Evolutionary conservation across 2,797 vertebrate genomes (phyloP).

Genomic region (Xerus rutilus): DNA sequence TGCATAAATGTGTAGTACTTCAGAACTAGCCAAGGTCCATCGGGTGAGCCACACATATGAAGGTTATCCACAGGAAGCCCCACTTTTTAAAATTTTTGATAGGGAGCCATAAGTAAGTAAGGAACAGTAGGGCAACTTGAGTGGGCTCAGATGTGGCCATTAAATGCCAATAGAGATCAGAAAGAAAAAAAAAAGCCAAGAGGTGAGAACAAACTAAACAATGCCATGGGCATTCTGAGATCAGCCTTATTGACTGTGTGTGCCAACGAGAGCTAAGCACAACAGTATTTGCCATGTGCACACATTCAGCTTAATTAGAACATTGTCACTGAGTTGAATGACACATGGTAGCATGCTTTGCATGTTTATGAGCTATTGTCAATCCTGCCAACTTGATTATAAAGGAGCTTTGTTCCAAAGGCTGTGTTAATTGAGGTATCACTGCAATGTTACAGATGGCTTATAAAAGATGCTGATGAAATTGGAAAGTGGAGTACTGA

Average conservation of each 20-base stretch:
- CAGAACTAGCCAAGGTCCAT: background rate
- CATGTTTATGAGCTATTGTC: slow-evolving; percentile 70
- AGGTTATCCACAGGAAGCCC: background rate
- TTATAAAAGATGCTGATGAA: slow-evolving; percentile 61
- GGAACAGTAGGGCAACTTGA: background rate
- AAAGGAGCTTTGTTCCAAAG: slow-evolving; percentile 76
- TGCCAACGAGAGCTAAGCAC: background rate
- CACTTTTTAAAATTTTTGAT: background rate
- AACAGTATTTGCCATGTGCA: background rate
- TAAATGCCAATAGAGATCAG: background rate
- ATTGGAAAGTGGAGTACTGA: slow-evolving; percentile 19
- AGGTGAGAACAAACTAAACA: background rate
- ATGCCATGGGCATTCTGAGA: background rate
- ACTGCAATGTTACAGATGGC: slow-evolving; percentile 67
- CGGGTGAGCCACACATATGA: background rate
- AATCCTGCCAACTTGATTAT: slow-evolving; percentile 65
- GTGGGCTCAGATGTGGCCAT: background rate
- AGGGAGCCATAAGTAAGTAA: background rate
- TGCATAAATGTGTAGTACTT: background rate
- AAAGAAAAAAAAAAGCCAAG: background rate
- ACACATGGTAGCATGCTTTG: slow-evolving; percentile 58
- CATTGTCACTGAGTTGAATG: slow-evolving; percentile 65
- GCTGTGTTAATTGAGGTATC: slow-evolving; percentile 69
- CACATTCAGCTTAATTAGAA: slow-evolving; percentile 37
- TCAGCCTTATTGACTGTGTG: background rate